Evolutionary conservation across 2,113 vertebrate species (phyloP), one percentile per base, ranked within the genome.

Genomic region (Strix uralensis): DNA sequence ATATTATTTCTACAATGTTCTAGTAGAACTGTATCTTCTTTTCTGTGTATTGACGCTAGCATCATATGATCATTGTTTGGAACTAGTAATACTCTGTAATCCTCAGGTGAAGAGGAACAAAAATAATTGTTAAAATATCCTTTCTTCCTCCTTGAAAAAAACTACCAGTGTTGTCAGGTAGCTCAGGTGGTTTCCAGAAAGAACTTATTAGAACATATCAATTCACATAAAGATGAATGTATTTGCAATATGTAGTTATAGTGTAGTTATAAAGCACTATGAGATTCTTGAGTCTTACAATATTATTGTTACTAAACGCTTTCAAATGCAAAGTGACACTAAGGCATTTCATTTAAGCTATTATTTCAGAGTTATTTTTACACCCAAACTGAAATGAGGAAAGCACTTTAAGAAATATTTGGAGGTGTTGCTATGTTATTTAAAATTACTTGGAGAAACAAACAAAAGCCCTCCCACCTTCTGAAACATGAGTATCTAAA

Each of bases 331-430:
- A 91, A 94, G 88, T 71, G 54, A 57, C 91, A 78, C 94, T 70
- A 78, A 55, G 86, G 77, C 90, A 15, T 66, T 96, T 91, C 25
- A 63, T 79, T 88, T 52, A 71, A 96, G 91, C 62, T 97, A 38
- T 80, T 88, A 94, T 93, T 96, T 94, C 89, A 65, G 74, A 94
- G 80, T 96, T 97, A 94, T 88, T 96, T 98, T 97, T 98, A 81
- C 34, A 93, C 87, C 63, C 85, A 57, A 86, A 58, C 71, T 82
- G 93, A 95, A 94, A 25, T 69, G 71, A 86, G 81, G 65, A 81
- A 83, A 94, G 67, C 87, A 86, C 81, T 95, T 51, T 1, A 46
- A 32, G 86, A 91, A 81, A 22, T 86, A n/a, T 66, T 89, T 89
- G 65, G 15, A 58, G 77, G 13, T 2, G 0, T 36, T 81, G 65